phyloP scores from a whole-genome alignment of 2,797 vertebrate species.

The Rousettus madagascariensis region DNA sequence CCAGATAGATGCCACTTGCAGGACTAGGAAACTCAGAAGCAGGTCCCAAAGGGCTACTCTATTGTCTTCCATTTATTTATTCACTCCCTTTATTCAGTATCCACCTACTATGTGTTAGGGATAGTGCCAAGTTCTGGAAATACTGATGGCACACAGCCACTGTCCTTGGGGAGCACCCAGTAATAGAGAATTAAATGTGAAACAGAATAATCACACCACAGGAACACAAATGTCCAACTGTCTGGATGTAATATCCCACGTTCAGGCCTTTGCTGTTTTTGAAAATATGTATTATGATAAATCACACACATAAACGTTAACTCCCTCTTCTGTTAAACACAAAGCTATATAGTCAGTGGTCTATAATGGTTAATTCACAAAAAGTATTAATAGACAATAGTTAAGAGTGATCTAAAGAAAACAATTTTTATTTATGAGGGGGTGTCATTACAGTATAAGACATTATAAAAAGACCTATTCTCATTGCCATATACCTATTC shows the following conservation, averaged over 20 bases:
- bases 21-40: not conserved
- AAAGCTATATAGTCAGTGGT: not conserved
- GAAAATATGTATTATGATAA: not conserved
- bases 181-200: constrained; percentile 2
- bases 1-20: not conserved
- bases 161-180: not conserved
- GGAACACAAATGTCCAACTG: not conserved
- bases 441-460: not conserved
- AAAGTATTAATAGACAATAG: not conserved
- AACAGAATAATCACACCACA: not conserved
- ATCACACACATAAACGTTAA: not conserved
- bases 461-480: not conserved
- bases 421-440: not conserved
- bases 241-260: not conserved
- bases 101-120: not conserved
- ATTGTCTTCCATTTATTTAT: not conserved
- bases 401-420: not conserved
- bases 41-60: not conserved
- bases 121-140: not conserved
- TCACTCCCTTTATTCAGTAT: not conserved
- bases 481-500: not conserved
- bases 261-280: not conserved
- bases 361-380: not conserved
- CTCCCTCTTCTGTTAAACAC: constrained; percentile 12
- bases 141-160: not conserved